phyloP scores from a whole-genome alignment of 2,888 invertebrate species.

The Adela reaumurella region DNA sequence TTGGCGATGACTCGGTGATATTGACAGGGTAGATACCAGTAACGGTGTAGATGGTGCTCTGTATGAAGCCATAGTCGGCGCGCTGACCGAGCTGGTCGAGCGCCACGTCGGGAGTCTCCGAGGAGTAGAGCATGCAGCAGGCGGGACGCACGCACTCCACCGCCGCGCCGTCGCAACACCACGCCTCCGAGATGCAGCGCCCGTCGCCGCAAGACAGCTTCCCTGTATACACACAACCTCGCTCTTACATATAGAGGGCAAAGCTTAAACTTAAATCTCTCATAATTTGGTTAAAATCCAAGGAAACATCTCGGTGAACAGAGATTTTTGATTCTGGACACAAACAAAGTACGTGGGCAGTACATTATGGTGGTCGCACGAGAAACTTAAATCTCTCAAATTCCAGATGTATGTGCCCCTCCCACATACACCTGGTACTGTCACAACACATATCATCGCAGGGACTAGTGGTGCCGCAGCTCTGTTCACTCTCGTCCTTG shows the following conservation, averaged over 20 bases:
- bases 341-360: too few relatives aligned
- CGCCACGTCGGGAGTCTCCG: background rate
- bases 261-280: too few relatives aligned
- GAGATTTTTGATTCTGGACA: too few relatives aligned
- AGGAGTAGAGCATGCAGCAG: slow-evolving; percentile 25
- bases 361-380: too few relatives aligned
- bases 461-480: slow-evolving; percentile 23
- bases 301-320: too few relatives aligned
- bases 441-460: slow-evolving; percentile 25
- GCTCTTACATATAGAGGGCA: too few relatives aligned
- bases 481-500: slow-evolving; percentile 30
- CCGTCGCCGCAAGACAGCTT: slow-evolving; percentile 52
- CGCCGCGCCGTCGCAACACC: slow-evolving; percentile 43
- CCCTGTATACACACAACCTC: slow-evolving; percentile 15
- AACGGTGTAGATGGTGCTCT: slow-evolving; percentile 48
- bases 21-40: slow-evolving; percentile 23
- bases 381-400: too few relatives aligned
- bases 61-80: slow-evolving; percentile 44
- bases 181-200: slow-evolving; percentile 49
- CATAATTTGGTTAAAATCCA: too few relatives aligned
- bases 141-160: slow-evolving; percentile 28
- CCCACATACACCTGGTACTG: background rate
- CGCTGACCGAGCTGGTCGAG: slow-evolving; percentile 13
- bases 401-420: too few relatives aligned
- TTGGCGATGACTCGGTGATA: background rate